These are phyloP conservation scores for Nycticebus coucang DNA, from an alignment of 2,113 vertebrate genomes.

Conservation along the genomic window DNA sequence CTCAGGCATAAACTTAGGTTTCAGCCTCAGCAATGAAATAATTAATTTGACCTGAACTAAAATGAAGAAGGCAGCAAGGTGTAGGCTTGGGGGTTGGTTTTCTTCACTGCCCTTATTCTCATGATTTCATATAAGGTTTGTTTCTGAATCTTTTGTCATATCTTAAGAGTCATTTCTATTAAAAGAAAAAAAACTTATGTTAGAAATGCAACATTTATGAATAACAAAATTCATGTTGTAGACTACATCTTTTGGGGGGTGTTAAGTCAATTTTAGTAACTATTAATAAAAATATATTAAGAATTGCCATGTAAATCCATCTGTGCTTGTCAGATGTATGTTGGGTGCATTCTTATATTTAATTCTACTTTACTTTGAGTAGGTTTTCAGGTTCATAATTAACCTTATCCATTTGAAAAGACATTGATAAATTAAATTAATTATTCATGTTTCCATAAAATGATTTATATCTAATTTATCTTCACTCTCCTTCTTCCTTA, in stretches of 20 bases:
- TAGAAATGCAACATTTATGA: constrained; percentile 58
- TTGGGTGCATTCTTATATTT: neutral
- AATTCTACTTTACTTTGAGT: neutral
- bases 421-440: constrained; percentile 17
- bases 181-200: constrained; percentile 47
- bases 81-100: neutral
- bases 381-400: neutral
- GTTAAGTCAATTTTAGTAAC: neutral
- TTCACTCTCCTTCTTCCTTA: neutral
- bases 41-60: neutral
- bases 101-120: neutral
- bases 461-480: neutral
- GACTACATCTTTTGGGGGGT: neutral
- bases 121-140: neutral
- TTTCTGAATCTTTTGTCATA: constrained; percentile 43
- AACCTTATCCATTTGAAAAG: neutral
- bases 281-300: constrained; percentile 40
- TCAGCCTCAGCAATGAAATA: neutral
- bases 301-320: neutral
- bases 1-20: neutral
- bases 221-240: constrained; percentile 39
- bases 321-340: neutral
- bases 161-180: constrained; percentile 63
- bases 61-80: neutral
- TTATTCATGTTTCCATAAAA: constrained; percentile 18